These are phyloP conservation scores for Megatriorchis doriae DNA, from an alignment of 2,113 vertebrate species.

Conservation along the genomic window DNA sequence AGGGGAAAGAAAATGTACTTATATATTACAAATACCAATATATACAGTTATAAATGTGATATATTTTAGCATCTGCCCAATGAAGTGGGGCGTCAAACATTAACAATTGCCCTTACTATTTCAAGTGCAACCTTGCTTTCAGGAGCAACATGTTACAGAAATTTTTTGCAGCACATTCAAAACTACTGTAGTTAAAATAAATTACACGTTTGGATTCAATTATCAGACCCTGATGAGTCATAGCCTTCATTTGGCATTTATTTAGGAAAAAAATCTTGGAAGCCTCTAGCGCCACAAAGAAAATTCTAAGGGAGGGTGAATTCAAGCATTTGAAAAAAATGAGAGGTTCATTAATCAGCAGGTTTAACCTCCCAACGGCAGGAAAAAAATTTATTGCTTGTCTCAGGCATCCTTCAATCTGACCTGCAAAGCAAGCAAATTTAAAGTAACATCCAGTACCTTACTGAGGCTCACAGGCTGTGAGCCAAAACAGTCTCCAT, in stretches of 20 bases:
- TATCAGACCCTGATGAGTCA: conserved; percentile 15
- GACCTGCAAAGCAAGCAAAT: conserved; percentile 71
- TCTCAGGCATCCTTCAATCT: conserved; percentile 68
- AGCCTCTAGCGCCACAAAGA: conserved; percentile 15
- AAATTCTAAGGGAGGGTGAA: conserved; percentile 43
- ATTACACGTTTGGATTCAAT: conserved; percentile 28
- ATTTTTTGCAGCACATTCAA: not conserved
- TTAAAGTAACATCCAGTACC: conserved; percentile 58
- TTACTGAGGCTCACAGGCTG: conserved; percentile 44
- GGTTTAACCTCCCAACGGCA: conserved; percentile 26
- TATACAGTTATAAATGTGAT: not conserved
- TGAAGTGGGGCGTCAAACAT: not conserved
- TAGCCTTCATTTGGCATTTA: not conserved
- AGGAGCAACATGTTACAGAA: not conserved
- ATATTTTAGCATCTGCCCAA: not conserved
- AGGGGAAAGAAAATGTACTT: not conserved
- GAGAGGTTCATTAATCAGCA: conserved; percentile 56
- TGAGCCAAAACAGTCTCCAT: conserved; percentile 55
- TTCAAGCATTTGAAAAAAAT: conserved; percentile 26
- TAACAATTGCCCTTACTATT: not conserved
- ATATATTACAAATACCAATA: not conserved
- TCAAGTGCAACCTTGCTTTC: not conserved
- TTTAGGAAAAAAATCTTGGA: not conserved
- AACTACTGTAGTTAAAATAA: conserved; percentile 18
- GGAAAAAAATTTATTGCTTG: conserved; percentile 58